Conservation (phyloP, 2,888 invertebrate genomes). For the Melinaea menophilus region DNA sequence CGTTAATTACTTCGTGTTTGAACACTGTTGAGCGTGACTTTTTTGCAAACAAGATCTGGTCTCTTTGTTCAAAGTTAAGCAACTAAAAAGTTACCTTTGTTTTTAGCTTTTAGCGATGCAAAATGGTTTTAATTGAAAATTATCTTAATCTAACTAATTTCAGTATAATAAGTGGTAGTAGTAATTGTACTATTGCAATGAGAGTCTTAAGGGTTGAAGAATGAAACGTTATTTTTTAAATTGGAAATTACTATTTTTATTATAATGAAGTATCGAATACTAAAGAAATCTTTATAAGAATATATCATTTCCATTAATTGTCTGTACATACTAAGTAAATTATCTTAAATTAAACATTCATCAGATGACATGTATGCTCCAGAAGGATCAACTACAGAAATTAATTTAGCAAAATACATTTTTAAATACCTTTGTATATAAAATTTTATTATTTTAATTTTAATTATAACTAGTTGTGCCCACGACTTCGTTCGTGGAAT, state of each 20-base stretch:
- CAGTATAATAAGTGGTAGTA: background rate
- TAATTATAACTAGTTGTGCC: no score
- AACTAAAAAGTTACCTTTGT: slow-evolving; percentile 13
- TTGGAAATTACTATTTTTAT: no score
- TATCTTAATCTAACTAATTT: background rate
- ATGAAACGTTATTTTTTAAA: no score
- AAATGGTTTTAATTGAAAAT: slow-evolving; percentile 1
- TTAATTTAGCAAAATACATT: slow-evolving; percentile 14
- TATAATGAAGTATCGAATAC: no score
- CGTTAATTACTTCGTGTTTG: slow-evolving; percentile 15
- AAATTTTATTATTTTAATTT: no score
- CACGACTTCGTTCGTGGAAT: no score
- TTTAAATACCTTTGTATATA: background rate
- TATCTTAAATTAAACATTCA: no score
- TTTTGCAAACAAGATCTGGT: slow-evolving; percentile 6
- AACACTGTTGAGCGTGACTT: slow-evolving; percentile 11
- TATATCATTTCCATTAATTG: no score
- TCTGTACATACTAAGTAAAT: no score
- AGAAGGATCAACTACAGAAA: slow-evolving; percentile 6
- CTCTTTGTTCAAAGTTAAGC: slow-evolving; percentile 11
- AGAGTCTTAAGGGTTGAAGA: no score
- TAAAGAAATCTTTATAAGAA: no score
- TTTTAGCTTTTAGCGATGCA: background rate
- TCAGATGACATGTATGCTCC: background rate
- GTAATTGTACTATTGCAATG: no score